Evolutionary conservation across 2,113 vertebrate species (phyloP).

Genomic region (Ptilonorhynchus violaceus): DNA sequence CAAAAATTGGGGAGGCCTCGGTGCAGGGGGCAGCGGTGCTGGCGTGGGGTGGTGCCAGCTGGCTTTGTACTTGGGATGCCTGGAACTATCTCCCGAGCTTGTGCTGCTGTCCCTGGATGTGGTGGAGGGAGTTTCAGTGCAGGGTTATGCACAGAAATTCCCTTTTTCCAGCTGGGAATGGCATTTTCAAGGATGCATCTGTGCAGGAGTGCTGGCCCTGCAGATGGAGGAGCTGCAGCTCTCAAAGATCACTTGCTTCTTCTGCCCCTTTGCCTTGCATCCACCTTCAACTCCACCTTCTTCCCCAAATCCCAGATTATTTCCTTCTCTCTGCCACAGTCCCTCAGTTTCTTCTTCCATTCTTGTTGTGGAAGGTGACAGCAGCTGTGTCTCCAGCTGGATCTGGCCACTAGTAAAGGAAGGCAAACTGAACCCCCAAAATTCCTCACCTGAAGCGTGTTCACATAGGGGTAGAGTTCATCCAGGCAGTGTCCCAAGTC

Average conservation of each 20-base stretch:
- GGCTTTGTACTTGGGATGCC: not conserved
- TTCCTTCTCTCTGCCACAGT: not conserved
- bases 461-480: no score
- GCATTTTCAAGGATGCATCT: not conserved
- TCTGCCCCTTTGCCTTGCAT: not conserved
- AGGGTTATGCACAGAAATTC: not conserved
- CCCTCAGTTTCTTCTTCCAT: not conserved
- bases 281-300: not conserved
- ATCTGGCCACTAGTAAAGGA: not conserved
- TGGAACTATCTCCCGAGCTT: not conserved
- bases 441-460: not conserved
- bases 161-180: not conserved
- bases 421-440: no score
- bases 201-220: not conserved
- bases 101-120: not conserved
- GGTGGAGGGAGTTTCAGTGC: accelerated
- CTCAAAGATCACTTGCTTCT: not conserved
- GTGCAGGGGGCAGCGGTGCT: not conserved
- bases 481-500: accelerated
- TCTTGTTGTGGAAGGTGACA: not conserved
- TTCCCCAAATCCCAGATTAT: not conserved
- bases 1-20: accelerated
- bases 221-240: not conserved
- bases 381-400: not conserved
- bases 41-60: not conserved